Evolutionary conservation across 2,888 invertebrate genomes (phyloP).

Genomic region (Synanthedon vespiformis): DNA sequence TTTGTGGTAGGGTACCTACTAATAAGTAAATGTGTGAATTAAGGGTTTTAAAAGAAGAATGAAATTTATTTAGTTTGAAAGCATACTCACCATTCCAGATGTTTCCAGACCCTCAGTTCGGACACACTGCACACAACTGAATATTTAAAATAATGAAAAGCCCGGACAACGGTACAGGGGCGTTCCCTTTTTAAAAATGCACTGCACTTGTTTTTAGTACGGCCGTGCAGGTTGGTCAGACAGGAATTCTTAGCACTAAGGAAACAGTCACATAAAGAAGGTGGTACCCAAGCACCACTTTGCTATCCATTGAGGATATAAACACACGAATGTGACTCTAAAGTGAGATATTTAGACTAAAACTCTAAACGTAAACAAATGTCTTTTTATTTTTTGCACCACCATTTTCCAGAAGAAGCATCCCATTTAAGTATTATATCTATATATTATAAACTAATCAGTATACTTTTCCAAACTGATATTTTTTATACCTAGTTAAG

Average conservation of each 20-base stretch:
- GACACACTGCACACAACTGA: conserved; percentile 59
- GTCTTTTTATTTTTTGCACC: too few relatives aligned
- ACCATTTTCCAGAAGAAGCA: too few relatives aligned
- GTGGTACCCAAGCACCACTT: conserved; percentile 36
- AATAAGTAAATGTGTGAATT: too few relatives aligned
- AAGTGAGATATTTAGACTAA: not conserved
- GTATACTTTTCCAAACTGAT: too few relatives aligned
- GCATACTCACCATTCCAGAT: conserved; percentile 35
- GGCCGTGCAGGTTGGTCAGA: conserved; percentile 61
- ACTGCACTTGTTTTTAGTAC: conserved; percentile 64
- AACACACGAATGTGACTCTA: conserved; percentile 13
- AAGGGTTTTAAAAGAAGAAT: too few relatives aligned
- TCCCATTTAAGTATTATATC: too few relatives aligned
- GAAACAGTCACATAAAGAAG: conserved; percentile 56
- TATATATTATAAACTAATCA: too few relatives aligned
- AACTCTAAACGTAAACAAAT: too few relatives aligned
- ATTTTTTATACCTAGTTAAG: too few relatives aligned
- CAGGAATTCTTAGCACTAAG: conserved; percentile 45
- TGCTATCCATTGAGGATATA: conserved; percentile 20
- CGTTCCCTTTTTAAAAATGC: conserved; percentile 66
- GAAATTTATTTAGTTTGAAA: not conserved
- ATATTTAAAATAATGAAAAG: conserved; percentile 68
- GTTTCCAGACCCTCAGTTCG: conserved; percentile 24
- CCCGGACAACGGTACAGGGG: conserved; percentile 42
- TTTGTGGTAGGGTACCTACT: too few relatives aligned